phyloP scores from a whole-genome alignment of 2,888 invertebrate genomes.

The Ommatoiulus sabulosus region DNA sequence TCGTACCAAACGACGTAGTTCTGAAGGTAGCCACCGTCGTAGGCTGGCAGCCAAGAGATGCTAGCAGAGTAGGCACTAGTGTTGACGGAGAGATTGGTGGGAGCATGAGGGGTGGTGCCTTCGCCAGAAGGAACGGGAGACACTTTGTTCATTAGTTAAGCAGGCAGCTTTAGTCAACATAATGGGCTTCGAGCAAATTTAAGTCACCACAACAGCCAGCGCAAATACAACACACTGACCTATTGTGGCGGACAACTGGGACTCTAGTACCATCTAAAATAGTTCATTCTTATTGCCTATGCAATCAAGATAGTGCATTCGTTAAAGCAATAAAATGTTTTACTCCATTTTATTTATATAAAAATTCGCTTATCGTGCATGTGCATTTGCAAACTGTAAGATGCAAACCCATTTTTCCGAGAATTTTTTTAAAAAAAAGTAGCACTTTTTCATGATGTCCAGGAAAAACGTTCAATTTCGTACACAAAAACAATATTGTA shows the following conservation, averaged over 20 bases:
- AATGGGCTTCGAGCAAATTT: not conserved
- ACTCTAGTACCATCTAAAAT: too few relatives aligned
- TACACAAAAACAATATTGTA: too few relatives aligned
- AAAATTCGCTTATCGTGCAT: too few relatives aligned
- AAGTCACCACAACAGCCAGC: not conserved
- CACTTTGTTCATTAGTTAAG: conserved; percentile 58
- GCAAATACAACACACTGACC: not conserved
- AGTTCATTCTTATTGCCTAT: too few relatives aligned
- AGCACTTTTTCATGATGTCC: too few relatives aligned
- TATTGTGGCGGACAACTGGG: not conserved
- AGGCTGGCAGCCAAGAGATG: conserved; percentile 92
- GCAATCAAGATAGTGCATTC: too few relatives aligned
- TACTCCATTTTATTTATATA: too few relatives aligned
- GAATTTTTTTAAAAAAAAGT: too few relatives aligned
- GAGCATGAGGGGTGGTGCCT: conserved; percentile 97
- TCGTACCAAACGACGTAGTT: conserved; percentile 90
- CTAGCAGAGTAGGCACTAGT: conserved; percentile 92
- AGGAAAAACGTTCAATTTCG: too few relatives aligned
- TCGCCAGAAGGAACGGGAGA: conserved; percentile 69
- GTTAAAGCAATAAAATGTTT: too few relatives aligned
- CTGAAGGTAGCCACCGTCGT: conserved; percentile 95
- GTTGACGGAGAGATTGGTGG: conserved; percentile 91
- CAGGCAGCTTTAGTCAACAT: conserved; percentile 51
- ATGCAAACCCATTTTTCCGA: too few relatives aligned
- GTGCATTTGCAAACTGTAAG: too few relatives aligned